Base-by-base conservation (phyloP, 2,888 invertebrate genomes). In the Furcula furcula region DNA sequence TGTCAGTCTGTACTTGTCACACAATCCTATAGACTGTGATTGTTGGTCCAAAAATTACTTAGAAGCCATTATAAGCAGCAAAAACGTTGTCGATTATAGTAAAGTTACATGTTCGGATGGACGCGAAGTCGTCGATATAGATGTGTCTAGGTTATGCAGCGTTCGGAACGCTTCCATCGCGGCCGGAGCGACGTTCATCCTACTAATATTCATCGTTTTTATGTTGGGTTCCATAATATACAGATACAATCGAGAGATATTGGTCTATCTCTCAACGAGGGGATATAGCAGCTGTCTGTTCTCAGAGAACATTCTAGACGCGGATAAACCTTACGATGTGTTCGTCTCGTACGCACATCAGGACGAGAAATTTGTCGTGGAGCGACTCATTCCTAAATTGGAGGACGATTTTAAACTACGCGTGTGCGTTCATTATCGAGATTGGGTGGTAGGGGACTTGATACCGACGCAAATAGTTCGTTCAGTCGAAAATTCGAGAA, bases 341-440 rank as follows among this genome's bases (percentile, higher is more conserved):
- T 96, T 96, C 68, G 87, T 97, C 32, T 95, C 95, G 46, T 96
- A 92, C 67, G 93, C 95, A 0, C 93, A 94, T 60, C 78, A 90
- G 0, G 89, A 92, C 12, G 84, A 91, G 34, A n/a, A n/a, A n/a
- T n/a, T n/a, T n/a, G n/a, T n/a, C n/a, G n/a, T n/a, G n/a, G n/a
- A n/a, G n/a, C n/a, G n/a, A n/a, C 65, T 96, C 18, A 85, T 95
- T n/a, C 90, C 93, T 0, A 89, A 89, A n/a, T 75, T 96, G 19
- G 94, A 59, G 93, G 71, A 40, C 3, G 40, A 44, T 10, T 65
- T 91, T 0, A 82, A 81, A 0, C 33, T 32, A 18, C 32, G 32
- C 58, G 73, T 94, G 1, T 95, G 94, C 66, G 79, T 95, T 1
- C 95, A 95, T 62, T 91, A 90, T 31, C 88, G 95, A 0, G 94